Evolutionary conservation across 1,140 invertebrate genomes (phyloP).

Genomic region (Amyelois transitella): DNA sequence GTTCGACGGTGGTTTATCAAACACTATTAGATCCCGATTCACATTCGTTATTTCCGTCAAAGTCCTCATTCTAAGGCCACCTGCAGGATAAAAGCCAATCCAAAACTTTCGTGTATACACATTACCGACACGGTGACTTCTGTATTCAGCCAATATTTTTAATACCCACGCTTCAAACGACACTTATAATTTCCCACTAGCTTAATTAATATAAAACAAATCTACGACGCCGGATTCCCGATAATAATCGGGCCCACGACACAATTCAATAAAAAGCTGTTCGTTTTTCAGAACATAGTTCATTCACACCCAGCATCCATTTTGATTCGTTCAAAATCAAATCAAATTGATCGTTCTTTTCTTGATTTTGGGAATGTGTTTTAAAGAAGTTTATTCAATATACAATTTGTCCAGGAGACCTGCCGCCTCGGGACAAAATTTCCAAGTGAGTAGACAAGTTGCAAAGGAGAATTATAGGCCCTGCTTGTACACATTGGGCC

Average conservation of each 20-base stretch:
- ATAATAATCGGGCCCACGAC: conserved; percentile 66
- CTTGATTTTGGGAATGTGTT: conserved; percentile 52
- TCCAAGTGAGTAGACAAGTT: too few relatives aligned
- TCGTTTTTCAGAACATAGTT: conserved; percentile 74
- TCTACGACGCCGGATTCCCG: conserved; percentile 60
- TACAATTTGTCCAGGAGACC: too few relatives aligned
- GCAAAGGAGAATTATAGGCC: too few relatives aligned
- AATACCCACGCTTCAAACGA: conserved; percentile 21
- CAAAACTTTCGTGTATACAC: conserved; percentile 65
- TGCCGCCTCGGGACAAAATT: too few relatives aligned
- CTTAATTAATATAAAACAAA: conserved; percentile 52
- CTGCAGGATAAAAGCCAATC: conserved; percentile 53
- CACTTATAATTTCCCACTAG: conserved; percentile 49
- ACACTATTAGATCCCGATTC: conserved; percentile 44
- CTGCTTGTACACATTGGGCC: too few relatives aligned
- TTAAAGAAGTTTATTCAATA: too few relatives aligned
- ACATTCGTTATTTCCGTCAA: conserved; percentile 57
- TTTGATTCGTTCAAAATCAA: conserved; percentile 76
- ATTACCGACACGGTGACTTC: conserved; percentile 65
- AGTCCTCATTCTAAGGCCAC: conserved; percentile 70
- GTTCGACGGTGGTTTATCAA: conserved; percentile 38
- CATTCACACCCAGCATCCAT: conserved; percentile 76
- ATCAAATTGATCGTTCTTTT: conserved; percentile 72
- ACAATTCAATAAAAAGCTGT: conserved; percentile 72
- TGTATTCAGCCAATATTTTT: conserved; percentile 37